phyloP scores from a whole-genome alignment of 2,113 vertebrate genomes.

The Erythrolamprus reginae region DNA sequence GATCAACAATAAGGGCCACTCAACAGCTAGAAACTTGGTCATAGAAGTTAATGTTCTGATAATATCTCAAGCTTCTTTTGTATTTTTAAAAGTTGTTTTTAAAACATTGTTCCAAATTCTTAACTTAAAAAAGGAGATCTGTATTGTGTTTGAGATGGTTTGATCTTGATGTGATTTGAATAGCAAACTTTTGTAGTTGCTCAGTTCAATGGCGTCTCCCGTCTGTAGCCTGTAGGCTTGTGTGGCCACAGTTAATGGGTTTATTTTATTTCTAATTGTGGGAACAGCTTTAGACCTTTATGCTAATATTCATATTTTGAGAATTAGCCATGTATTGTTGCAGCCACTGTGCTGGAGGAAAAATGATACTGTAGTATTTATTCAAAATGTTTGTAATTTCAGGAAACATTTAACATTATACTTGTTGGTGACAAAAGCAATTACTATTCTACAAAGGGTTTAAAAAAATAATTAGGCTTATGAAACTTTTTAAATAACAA shows the following conservation, averaged over 20 bases:
- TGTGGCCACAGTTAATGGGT: conserved; percentile 38
- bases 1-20: conserved; percentile 44
- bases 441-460: neutral
- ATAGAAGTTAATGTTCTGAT: conserved; percentile 42
- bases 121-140: conserved; percentile 37
- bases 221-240: conserved; percentile 51
- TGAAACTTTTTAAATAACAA: neutral
- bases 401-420: conserved; percentile 25
- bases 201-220: conserved; percentile 43
- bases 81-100: conserved; percentile 35
- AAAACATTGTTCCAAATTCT: conserved; percentile 39
- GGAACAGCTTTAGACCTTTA: conserved; percentile 41
- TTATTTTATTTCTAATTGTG: conserved; percentile 58
- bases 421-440: conserved; percentile 24
- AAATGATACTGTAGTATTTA: conserved; percentile 32
- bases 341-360: conserved; percentile 34
- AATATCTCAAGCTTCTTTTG: conserved; percentile 48
- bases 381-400: conserved; percentile 18
- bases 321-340: conserved; percentile 52
- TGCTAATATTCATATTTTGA: conserved; percentile 49
- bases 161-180: conserved; percentile 51
- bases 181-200: conserved; percentile 55
- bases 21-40: conserved; percentile 48
- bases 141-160: conserved; percentile 44
- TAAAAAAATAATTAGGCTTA: neutral